Evolutionary conservation across 2,888 invertebrate genomes (phyloP).

Genomic region (Orthonevra nobilis): DNA sequence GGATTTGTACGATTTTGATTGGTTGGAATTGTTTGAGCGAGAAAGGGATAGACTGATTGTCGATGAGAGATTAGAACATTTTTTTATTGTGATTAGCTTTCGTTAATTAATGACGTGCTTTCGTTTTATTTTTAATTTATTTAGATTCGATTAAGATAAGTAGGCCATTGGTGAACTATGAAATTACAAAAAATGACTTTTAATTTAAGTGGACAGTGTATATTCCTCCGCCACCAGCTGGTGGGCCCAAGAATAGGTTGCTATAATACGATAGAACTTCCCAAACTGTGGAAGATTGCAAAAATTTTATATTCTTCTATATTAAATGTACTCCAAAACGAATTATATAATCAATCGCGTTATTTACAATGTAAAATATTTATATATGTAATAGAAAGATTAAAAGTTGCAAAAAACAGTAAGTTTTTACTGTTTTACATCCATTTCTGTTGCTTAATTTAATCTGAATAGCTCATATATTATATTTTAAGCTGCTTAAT

Average conservation of each 20-base stretch:
- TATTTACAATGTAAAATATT: no score
- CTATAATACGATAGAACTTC: neutral
- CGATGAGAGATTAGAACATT: slow-evolving; percentile 10
- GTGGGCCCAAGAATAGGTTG: neutral
- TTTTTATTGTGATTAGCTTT: neutral
- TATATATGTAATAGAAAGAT: no score
- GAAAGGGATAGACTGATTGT: slow-evolving; percentile 4
- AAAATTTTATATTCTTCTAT: no score
- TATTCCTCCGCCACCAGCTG: slow-evolving; percentile 3
- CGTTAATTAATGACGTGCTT: slow-evolving; percentile 33
- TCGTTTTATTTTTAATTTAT: slow-evolving; percentile 6
- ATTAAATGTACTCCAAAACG: no score
- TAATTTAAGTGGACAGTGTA: no score
- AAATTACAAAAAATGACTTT: no score
- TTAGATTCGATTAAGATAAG: neutral
- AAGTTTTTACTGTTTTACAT: no score
- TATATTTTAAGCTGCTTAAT: no score
- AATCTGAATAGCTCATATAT: no score
- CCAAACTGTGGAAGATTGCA: slow-evolving; percentile 27
- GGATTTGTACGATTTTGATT: slow-evolving; percentile 62
- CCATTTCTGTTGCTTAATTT: no score
- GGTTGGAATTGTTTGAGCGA: slow-evolving; percentile 8
- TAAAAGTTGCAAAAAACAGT: no score
- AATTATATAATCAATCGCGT: no score
- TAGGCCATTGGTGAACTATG: neutral